Evolutionary conservation across 2,113 vertebrate species (phyloP).

Genomic region (Nansenia antarctica): DNA sequence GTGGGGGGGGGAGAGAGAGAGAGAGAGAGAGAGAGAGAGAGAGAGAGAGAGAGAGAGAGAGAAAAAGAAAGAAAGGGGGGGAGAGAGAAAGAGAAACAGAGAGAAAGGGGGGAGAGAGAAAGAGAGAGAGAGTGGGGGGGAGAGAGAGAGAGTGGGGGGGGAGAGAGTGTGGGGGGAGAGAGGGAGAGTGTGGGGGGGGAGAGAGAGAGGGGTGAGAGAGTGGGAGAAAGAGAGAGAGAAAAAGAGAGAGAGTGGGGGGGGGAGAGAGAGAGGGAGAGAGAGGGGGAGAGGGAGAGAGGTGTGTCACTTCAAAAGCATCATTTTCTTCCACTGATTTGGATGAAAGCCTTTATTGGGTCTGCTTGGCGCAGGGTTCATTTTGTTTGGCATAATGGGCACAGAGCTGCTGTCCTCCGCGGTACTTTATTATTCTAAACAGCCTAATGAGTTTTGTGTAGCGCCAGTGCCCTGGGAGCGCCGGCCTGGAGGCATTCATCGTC

Average conservation of each 20-base stretch:
- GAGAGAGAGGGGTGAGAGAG: not conserved
- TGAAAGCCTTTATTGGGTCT: constrained; percentile 40
- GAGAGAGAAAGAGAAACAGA: not conserved
- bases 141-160: not conserved
- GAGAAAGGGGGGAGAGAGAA: not conserved
- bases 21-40: not conserved
- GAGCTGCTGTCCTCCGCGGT: constrained; percentile 35
- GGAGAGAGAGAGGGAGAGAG: not conserved
- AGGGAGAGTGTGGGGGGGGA: not conserved
- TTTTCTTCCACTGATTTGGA: constrained; percentile 34
- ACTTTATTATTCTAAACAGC: constrained; percentile 47
- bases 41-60: not conserved
- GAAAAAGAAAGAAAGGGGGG: not conserved
- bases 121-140: not conserved
- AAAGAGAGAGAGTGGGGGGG: no score
- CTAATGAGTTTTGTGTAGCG: constrained; percentile 41
- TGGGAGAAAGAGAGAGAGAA: no score
- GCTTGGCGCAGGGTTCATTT: constrained; percentile 38
- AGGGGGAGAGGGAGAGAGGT: not conserved
- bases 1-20: not conserved
- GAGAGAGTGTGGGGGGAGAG: not conserved
- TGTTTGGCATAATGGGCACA: constrained; percentile 42
- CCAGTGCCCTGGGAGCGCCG: constrained; percentile 1
- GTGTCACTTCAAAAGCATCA: constrained; percentile 5
- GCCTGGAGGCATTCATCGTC: no score